phyloP scores from a whole-genome alignment of 2,797 vertebrate genomes.

The Crossoptilon crossoptilon region DNA sequence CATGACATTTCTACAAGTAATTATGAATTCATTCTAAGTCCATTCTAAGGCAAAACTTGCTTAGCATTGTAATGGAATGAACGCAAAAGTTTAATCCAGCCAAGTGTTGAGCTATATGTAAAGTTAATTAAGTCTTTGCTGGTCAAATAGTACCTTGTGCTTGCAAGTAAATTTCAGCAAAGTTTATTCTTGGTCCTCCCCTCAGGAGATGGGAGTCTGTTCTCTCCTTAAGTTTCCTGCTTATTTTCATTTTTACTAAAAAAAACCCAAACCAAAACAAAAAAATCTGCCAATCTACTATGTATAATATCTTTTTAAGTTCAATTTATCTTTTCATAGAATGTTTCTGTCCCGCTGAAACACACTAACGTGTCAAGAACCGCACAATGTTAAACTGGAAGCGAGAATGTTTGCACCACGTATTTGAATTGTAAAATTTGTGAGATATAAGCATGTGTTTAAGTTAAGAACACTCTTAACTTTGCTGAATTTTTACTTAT shows the following conservation, averaged over 20 bases:
- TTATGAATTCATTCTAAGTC: neutral
- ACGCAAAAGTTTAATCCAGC: neutral
- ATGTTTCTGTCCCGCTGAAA: neutral
- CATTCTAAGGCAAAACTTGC: neutral
- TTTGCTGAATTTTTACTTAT: neutral
- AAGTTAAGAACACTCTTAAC: neutral
- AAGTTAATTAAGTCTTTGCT: neutral
- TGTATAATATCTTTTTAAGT: neutral
- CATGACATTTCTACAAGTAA: neutral
- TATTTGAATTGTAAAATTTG: neutral
- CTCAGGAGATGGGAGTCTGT: neutral
- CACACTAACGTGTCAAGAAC: neutral
- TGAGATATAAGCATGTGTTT: neutral
- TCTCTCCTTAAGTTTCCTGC: neutral
- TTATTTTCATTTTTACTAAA: neutral
- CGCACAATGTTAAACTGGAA: neutral
- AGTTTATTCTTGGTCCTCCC: neutral
- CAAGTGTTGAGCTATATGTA: neutral
- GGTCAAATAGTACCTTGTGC: neutral
- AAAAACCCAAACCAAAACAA: neutral
- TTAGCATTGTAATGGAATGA: neutral
- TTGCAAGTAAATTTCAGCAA: neutral
- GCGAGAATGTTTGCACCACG: accelerated
- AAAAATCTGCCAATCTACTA: neutral
- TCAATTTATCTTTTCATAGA: neutral